Evolutionary conservation across 2,797 vertebrate genomes (phyloP), one percentile per base, ranked within the genome.

Genomic region (Emydoidea blandingii): DNA sequence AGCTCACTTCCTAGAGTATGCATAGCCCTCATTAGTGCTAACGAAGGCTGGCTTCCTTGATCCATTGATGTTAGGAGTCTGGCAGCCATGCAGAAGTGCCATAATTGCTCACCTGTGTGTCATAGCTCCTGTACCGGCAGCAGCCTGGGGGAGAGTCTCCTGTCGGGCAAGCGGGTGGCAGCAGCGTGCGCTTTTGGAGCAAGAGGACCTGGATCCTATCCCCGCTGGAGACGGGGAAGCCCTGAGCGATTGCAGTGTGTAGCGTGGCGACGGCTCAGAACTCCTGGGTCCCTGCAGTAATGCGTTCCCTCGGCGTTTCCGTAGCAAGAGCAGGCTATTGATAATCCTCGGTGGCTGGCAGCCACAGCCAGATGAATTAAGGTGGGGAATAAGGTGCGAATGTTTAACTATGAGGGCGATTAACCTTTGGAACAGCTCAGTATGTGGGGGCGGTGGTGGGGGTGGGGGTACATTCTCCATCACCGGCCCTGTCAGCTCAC

Each of bases 241-340:
- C 4, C 65, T 12, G 68, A 72, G 68, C 1, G 11, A 41, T 21
- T 37, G 19, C 19, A 41, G n/a, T 5, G 62, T 3, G 2, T n/a
- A 12, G 18, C 8, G 2, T 12, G n/a, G n/a, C 3, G 19, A 37
- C n/a, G 4, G 8, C n/a, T 41, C 18, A 19, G 65, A 37, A 3
- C 4, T 37, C 34, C n/a, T 21, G 65, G n/a, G n/a, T 21, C 19
- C 4, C 18, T 1, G n/a, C n/a, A 19, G n/a, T 21, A 10, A 11
- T 68, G 18, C 16, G n/a, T 19, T n/a, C 8, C 8, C 62, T 4
- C 16, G 2, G 8, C 2, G 5, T 72, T 72, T 5, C 21, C n/a
- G 3, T 23, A 72, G 65, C n/a, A 37, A 72, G 10, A 23, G 65
- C 65, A 3, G 65, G n/a, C 31, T 2, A 16, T 5, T n/a, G 62